phyloP scores from a whole-genome alignment of 2,113 vertebrate species.

The Thamnaconus septentrionalis region DNA sequence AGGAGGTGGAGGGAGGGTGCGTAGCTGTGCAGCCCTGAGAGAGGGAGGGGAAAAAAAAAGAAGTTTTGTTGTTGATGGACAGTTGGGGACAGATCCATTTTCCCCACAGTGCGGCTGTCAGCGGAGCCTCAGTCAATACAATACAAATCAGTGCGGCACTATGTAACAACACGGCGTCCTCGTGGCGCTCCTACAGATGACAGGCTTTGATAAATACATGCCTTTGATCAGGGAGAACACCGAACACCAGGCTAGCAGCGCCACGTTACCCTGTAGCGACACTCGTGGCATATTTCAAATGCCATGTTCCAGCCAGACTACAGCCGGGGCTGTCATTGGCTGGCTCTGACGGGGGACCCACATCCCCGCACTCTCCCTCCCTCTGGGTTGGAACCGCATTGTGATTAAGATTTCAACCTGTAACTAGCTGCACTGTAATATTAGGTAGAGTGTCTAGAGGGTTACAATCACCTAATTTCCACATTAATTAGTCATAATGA shows the following conservation, averaged over 20 bases:
- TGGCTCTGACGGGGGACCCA: not conserved
- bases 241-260: conserved; percentile 26
- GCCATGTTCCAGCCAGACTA: conserved; percentile 16
- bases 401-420: conserved; percentile 26
- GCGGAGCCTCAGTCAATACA: conserved; percentile 51
- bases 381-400: conserved; percentile 2
- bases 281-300: conserved; percentile 35
- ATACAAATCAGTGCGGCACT: conserved; percentile 37
- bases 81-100: conserved; percentile 56
- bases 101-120: conserved; percentile 57
- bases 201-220: conserved; percentile 55
- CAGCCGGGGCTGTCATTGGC: conserved; percentile 23
- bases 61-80: conserved; percentile 53
- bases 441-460: not conserved
- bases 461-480: conserved; percentile 1
- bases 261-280: conserved; percentile 35
- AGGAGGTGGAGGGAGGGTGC: conserved; percentile 15
- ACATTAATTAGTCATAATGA: conserved; percentile 7
- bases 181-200: conserved; percentile 42
- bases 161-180: conserved; percentile 41
- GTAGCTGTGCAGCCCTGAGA: conserved; percentile 19
- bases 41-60: conserved; percentile 13
- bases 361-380: not conserved
- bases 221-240: conserved; percentile 49
- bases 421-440: conserved; percentile 7